Conservation (phyloP, 1,140 invertebrate species). For the Cydia fagiglandana region DNA sequence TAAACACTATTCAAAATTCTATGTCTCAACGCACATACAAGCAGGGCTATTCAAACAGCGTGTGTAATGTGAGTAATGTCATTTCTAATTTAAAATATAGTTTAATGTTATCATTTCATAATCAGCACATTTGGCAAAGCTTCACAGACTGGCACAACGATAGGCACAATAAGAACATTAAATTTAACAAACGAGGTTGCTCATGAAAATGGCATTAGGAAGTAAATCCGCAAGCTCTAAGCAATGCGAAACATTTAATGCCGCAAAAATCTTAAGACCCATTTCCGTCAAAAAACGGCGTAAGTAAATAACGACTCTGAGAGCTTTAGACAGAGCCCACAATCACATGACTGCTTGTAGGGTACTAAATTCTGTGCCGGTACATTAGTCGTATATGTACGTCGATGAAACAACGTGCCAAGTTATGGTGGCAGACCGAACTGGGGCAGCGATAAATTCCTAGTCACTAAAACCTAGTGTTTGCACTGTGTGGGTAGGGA, state of each 20-base stretch:
- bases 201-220: neutral
- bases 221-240: neutral
- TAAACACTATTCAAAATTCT: neutral
- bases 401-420: constrained; percentile 17
- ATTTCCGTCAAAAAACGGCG: neutral
- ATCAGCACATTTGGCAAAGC: neutral
- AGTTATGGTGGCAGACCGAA: constrained; percentile 21
- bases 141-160: neutral
- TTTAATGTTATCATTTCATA: neutral
- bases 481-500: neutral
- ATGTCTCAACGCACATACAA: too few relatives aligned
- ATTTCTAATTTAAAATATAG: too few relatives aligned
- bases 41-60: too few relatives aligned
- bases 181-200: neutral
- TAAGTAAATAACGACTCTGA: neutral
- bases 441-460: constrained; percentile 9
- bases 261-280: neutral
- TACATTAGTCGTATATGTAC: neutral
- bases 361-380: neutral
- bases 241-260: neutral
- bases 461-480: neutral
- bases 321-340: neutral
- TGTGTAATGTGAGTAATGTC: too few relatives aligned
- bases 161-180: neutral
- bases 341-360: neutral